Evolutionary conservation across 1,140 invertebrate species (phyloP).

Genomic region (Anoplolepis gracilipes): DNA sequence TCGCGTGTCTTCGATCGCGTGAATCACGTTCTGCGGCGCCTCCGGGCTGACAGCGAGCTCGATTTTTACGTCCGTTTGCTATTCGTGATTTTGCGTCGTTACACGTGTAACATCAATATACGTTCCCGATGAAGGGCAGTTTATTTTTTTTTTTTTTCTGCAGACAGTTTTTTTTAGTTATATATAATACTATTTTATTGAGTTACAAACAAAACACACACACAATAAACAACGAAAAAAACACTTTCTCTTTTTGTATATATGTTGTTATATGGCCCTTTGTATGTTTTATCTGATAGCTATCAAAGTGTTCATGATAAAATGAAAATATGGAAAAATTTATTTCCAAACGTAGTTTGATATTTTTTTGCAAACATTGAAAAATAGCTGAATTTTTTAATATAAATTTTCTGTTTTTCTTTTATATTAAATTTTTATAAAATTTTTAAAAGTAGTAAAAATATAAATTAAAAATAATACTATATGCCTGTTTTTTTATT

Average conservation of each 20-base stretch:
- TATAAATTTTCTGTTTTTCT: not conserved
- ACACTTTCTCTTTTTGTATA: not conserved
- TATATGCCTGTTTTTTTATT: not conserved
- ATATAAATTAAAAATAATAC: not conserved
- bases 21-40: not conserved
- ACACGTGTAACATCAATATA: not conserved
- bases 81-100: not conserved
- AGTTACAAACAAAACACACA: no score
- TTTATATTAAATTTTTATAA: not conserved
- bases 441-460: not conserved
- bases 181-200: not conserved
- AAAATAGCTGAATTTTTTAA: not conserved
- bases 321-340: not conserved
- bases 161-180: not conserved
- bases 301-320: not conserved
- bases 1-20: not conserved
- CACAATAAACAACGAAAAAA: not conserved
- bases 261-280: not conserved
- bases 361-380: not conserved
- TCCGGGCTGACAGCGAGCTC: not conserved
- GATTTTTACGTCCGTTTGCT: conserved; percentile 3
- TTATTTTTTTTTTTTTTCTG: not conserved
- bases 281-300: not conserved
- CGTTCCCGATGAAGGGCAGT: not conserved
- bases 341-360: not conserved